Evolutionary conservation across 2,888 invertebrate species (phyloP).

Genomic region (Drosophila imparisetae): DNA sequence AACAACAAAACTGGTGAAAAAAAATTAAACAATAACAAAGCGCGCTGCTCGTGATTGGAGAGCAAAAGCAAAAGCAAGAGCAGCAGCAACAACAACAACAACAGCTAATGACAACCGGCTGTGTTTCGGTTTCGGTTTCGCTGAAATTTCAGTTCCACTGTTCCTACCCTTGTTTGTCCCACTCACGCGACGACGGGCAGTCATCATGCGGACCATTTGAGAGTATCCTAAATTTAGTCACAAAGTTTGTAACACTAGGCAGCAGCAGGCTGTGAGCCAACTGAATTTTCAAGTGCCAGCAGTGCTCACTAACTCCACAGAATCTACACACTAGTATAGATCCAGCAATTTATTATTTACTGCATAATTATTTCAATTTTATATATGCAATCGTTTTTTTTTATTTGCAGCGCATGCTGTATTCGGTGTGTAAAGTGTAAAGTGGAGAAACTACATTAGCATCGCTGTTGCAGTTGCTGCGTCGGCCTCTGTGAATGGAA

Average conservation of each 20-base stretch:
- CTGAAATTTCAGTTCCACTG: conserved; percentile 29
- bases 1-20: conserved; percentile 22
- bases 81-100: conserved; percentile 3
- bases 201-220: conserved; percentile 30
- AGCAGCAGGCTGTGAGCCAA: background rate
- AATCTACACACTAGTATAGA: background rate
- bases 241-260: conserved; percentile 21
- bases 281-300: background rate
- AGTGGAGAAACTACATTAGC: background rate
- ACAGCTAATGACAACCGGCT: conserved; percentile 43
- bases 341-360: background rate
- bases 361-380: background rate
- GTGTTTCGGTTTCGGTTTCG: conserved; percentile 43
- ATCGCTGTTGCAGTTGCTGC: conserved; percentile 9
- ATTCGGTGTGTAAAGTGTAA: conserved; percentile 17
- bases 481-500: conserved; percentile 12
- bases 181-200: conserved; percentile 61
- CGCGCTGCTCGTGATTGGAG: conserved; percentile 33
- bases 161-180: conserved; percentile 64
- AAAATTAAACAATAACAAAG: conserved; percentile 56
- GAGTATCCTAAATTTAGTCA: conserved; percentile 2
- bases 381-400: background rate
- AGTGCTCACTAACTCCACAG: background rate
- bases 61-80: conserved; percentile 16
- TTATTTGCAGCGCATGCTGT: conserved; percentile 21